A percentile compares a stretch with the other conserved stretches of the same genome.
These are phyloP conservation scores for Falco punctatus DNA, from an alignment of 2,113 vertebrate species.

Conservation along the genomic window DNA sequence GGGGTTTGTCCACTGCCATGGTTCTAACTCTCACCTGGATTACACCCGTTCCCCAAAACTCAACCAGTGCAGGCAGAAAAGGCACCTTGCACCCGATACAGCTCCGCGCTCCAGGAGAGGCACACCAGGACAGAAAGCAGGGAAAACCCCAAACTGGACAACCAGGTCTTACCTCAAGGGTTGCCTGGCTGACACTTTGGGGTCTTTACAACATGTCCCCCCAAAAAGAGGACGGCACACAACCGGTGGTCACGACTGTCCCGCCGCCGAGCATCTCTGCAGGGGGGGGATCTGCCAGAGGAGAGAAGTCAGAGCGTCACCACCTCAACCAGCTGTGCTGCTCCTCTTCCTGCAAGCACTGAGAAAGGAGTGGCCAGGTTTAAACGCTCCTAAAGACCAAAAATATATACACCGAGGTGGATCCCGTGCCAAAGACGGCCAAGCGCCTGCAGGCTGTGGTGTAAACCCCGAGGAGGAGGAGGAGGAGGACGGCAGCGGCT, in stretches of 20 bases:
- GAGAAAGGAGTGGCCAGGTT: not conserved
- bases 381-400: not conserved
- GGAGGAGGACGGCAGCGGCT: not conserved
- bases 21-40: not conserved
- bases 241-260: rapidly evolving
- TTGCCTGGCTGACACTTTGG: rapidly evolving
- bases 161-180: not conserved
- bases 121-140: not conserved
- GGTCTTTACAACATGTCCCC: not conserved
- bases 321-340: not conserved
- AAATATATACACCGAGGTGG: not conserved
- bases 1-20: not conserved
- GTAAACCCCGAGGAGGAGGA: not conserved
- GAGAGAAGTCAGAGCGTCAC: not conserved
- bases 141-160: not conserved
- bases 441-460: not conserved
- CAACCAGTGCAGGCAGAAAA: not conserved
- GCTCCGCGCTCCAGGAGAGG: not conserved
- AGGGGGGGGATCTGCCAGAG: not conserved
- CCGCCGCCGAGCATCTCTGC: rapidly evolving
- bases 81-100: rapidly evolving
- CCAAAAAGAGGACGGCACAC: rapidly evolving
- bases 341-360: not conserved
- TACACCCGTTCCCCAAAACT: not conserved
- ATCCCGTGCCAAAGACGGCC: not conserved